Conservation (phyloP, 1,140 invertebrate genomes). For the Sminthurides bifidus region DNA sequence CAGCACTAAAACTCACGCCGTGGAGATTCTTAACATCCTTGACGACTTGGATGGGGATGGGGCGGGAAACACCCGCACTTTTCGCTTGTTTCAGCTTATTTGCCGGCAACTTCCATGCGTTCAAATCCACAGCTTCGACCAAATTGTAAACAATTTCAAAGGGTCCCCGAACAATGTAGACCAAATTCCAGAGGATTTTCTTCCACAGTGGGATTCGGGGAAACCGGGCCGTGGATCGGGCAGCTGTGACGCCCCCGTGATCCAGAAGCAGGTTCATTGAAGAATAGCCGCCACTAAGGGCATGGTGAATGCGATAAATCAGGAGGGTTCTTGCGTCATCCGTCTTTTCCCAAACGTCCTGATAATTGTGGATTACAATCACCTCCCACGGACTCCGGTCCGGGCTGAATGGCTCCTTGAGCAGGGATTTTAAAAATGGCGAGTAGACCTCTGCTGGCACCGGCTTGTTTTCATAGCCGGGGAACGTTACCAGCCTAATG, state of each 20-base stretch:
- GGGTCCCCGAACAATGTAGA: neutral
- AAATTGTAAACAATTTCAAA: neutral
- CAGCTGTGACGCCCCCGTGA: neutral
- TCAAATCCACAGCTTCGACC: neutral
- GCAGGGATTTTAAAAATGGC: neutral
- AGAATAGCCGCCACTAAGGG: too few species aligned
- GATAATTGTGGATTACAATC: neutral
- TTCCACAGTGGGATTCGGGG: neutral
- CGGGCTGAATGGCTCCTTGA: neutral
- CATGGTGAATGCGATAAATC: neutral
- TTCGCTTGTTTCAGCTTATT: neutral
- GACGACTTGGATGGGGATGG: neutral
- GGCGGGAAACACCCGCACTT: neutral
- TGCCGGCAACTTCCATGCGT: neutral
- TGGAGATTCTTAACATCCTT: neutral
- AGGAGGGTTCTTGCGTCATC: neutral
- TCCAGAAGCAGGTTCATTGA: neutral
- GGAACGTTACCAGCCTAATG: neutral
- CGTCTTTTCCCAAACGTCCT: neutral
- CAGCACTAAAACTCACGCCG: neutral
- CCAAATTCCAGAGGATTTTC: neutral
- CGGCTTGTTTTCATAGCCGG: too few species aligned
- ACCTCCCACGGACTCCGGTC: neutral
- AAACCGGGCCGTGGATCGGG: too few species aligned
- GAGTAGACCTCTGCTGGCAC: too few species aligned